phyloP scores from a whole-genome alignment of 2,888 invertebrate genomes.

The Lepidochrysops patricia region DNA sequence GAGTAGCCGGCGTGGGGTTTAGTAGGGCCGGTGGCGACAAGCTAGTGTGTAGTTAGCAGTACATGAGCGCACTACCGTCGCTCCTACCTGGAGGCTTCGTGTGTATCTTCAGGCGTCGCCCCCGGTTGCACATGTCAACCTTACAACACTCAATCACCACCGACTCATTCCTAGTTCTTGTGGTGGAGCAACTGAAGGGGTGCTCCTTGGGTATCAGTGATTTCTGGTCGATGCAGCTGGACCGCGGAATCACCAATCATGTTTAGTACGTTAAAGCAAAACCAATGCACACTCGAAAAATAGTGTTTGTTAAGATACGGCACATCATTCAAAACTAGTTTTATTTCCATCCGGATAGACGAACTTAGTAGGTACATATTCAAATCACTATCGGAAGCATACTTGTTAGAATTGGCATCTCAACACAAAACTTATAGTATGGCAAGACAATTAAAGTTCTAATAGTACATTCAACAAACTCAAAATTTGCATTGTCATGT shows the following conservation, averaged over 20 bases:
- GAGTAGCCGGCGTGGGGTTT: constrained; percentile 17
- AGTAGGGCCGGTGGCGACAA: constrained; percentile 23
- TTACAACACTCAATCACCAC: constrained; percentile 89
- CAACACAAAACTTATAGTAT: constrained; percentile 65
- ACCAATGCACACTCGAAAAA: constrained; percentile 70
- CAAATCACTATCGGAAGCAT: constrained; percentile 67
- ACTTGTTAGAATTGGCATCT: constrained; percentile 69
- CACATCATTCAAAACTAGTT: constrained; percentile 65
- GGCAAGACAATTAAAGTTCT: constrained; percentile 61
- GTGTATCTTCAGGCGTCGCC: constrained; percentile 80
- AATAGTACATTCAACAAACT: constrained; percentile 68
- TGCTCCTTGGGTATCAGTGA: constrained; percentile 85
- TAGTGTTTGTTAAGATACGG: constrained; percentile 59
- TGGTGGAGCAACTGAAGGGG: constrained; percentile 86
- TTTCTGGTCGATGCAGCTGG: constrained; percentile 85
- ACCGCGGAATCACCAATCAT: constrained; percentile 71
- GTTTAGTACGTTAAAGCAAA: constrained; percentile 76
- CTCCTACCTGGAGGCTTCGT: constrained; percentile 80
- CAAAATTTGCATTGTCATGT: constrained; percentile 55
- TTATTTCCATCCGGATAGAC: constrained; percentile 32
- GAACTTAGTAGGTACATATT: constrained; percentile 60
- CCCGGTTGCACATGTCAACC: constrained; percentile 82
- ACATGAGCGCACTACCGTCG: constrained; percentile 41
- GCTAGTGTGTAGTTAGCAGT: constrained; percentile 42
- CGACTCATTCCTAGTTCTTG: constrained; percentile 82